A percentile compares a stretch with the other conserved stretches of the same genome.
Evolutionary conservation across 2,113 vertebrate genomes (phyloP).

Genomic region (Neodon shergylaensis): DNA sequence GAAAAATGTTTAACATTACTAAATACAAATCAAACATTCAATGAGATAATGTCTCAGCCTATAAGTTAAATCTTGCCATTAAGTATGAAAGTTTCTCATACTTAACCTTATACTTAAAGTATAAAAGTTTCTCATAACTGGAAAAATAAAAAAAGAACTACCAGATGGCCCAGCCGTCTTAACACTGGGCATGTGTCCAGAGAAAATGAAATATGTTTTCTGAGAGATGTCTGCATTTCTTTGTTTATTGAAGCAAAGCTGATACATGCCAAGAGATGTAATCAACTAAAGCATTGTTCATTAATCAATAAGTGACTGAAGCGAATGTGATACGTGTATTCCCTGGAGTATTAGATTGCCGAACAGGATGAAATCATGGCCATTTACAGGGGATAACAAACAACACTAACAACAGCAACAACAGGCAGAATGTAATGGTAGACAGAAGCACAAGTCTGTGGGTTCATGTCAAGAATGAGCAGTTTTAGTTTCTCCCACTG

Average conservation of each 20-base stretch:
- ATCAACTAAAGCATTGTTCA: neutral
- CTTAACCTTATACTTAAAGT: neutral
- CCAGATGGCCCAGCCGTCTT: neutral
- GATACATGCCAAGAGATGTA: neutral
- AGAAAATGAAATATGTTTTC: neutral
- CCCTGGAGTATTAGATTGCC: neutral
- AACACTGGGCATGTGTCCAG: neutral
- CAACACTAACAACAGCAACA: neutral
- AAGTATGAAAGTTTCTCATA: neutral
- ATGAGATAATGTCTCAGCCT: neutral
- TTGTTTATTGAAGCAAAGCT: neutral
- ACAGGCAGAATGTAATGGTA: neutral
- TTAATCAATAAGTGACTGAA: neutral
- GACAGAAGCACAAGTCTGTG: neutral
- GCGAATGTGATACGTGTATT: neutral
- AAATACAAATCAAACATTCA: neutral
- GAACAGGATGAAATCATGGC: neutral
- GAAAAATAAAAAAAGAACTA: neutral
- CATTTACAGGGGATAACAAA: neutral
- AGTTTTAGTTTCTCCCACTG: neutral
- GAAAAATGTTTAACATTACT: neutral
- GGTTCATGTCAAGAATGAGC: neutral
- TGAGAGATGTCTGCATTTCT: neutral
- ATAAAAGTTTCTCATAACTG: neutral
- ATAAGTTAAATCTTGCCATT: neutral